Conservation (phyloP, 2,113 vertebrate genomes). For the Peromyscus californicus region DNA sequence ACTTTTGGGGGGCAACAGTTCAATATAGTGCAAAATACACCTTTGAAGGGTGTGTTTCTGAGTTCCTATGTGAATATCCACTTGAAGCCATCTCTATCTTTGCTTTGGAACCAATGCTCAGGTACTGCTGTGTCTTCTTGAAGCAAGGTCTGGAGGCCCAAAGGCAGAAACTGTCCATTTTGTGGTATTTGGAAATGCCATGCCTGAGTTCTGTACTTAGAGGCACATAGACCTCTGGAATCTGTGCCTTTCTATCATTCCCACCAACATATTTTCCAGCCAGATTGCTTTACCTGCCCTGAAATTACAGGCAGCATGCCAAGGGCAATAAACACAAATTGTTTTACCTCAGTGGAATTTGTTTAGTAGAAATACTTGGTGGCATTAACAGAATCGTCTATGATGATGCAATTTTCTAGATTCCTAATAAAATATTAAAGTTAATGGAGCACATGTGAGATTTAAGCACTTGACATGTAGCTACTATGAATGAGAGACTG, state of each 20-base stretch:
- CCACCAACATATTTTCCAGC: background rate
- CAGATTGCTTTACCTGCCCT: constrained; percentile 39
- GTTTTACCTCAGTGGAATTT: constrained; percentile 44
- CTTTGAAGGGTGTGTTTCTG: background rate
- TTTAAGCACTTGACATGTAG: background rate
- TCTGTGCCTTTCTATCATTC: background rate
- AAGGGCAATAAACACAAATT: constrained; percentile 46
- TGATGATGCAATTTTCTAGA: background rate
- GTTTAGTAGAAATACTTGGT: constrained; percentile 48
- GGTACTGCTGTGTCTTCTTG: background rate
- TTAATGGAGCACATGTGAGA: background rate
- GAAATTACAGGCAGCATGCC: constrained; percentile 37
- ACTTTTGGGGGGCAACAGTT: background rate
- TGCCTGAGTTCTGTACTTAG: background rate
- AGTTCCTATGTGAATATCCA: background rate
- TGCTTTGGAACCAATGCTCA: background rate
- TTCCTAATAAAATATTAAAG: background rate
- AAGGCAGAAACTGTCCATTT: background rate
- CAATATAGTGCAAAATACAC: background rate
- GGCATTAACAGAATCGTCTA: background rate
- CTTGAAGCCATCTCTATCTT: background rate
- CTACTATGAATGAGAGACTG: background rate
- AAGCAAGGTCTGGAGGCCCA: background rate
- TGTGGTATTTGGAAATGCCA: background rate
- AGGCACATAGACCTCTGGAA: background rate